These are phyloP conservation scores for Pseudomyrmex pallidus DNA, from an alignment of 1,140 invertebrate genomes.

Conservation along the genomic window DNA sequence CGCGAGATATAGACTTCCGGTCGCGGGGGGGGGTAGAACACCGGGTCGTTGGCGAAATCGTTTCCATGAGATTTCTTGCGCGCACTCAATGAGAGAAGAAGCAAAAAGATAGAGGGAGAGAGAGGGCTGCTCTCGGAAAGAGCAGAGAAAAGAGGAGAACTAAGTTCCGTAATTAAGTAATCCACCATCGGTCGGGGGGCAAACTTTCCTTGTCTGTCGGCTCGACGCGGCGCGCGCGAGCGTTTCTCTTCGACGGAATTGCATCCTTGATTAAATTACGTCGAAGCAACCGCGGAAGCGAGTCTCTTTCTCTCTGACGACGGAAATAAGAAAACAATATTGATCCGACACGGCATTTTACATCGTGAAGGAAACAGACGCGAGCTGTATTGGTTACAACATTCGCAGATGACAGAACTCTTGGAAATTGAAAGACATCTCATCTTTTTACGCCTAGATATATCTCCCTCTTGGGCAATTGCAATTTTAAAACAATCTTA, in stretches of 20 bases:
- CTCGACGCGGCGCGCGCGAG: slow-evolving; percentile 5
- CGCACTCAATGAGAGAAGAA: background rate
- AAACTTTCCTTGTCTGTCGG: slow-evolving; percentile 52
- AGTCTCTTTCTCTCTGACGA: slow-evolving; percentile 14
- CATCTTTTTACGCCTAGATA: too few relatives aligned
- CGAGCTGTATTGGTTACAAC: background rate
- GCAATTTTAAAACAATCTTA: too few relatives aligned
- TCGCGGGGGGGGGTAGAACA: background rate
- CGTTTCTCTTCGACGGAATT: slow-evolving; percentile 51
- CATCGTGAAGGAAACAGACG: slow-evolving; percentile 21
- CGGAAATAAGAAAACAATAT: slow-evolving; percentile 54
- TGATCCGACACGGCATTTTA: slow-evolving; percentile 36
- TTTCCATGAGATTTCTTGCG: slow-evolving; percentile 26
- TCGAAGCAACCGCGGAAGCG: slow-evolving; percentile 46
- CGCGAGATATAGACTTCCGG: background rate
- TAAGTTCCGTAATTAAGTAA: slow-evolving; percentile 53
- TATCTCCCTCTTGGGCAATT: too few relatives aligned
- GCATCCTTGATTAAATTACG: slow-evolving; percentile 55
- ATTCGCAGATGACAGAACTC: too few relatives aligned
- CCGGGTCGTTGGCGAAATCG: background rate
- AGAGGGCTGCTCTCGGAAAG: background rate
- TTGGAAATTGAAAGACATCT: too few relatives aligned
- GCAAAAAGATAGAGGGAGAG: slow-evolving; percentile 12
- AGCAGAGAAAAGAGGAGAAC: background rate
- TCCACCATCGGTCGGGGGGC: slow-evolving; percentile 3